Conservation (phyloP, 2,797 vertebrate species). For the Notolepis coatsorum region DNA sequence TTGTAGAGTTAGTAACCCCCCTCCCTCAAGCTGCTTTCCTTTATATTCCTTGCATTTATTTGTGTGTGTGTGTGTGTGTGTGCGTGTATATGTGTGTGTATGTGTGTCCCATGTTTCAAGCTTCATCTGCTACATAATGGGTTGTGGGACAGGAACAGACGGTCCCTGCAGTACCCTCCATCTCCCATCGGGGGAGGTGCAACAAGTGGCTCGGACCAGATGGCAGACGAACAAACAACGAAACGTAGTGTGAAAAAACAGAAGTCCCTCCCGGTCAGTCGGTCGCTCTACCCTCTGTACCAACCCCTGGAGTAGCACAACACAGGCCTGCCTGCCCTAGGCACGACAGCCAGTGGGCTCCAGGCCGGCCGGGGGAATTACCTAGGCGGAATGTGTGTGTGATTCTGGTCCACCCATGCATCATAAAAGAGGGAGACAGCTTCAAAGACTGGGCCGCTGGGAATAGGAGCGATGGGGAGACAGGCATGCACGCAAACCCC, state of each 20-base stretch:
- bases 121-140: conserved; percentile 62
- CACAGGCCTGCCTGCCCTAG: conserved; percentile 39
- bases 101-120: conserved; percentile 56
- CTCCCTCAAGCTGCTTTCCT: conserved; percentile 4
- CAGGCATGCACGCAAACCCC: conserved; percentile 7
- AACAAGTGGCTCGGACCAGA: conserved; percentile 68
- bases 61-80: conserved; percentile 9
- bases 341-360: conserved; percentile 16
- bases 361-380: conserved; percentile 14
- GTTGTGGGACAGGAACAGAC: conserved; percentile 55
- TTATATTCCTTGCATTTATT: not conserved
- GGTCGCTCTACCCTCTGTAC: conserved; percentile 7
- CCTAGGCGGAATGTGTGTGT: conserved; percentile 12
- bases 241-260: conserved; percentile 37
- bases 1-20: not conserved
- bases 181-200: conserved; percentile 62
- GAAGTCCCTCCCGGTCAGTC: conserved; percentile 37
- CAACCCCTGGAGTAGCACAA: conserved; percentile 56
- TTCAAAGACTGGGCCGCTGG: conserved; percentile 52
- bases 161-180: conserved; percentile 62
- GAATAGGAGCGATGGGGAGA: conserved; percentile 32
- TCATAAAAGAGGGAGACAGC: conserved; percentile 18
- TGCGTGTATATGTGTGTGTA: conserved; percentile 4
- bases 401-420: conserved; percentile 7
- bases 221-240: conserved; percentile 51